Evolutionary conservation across 2,797 vertebrate genomes (phyloP).

Genomic region (Sciurus carolinensis): DNA sequence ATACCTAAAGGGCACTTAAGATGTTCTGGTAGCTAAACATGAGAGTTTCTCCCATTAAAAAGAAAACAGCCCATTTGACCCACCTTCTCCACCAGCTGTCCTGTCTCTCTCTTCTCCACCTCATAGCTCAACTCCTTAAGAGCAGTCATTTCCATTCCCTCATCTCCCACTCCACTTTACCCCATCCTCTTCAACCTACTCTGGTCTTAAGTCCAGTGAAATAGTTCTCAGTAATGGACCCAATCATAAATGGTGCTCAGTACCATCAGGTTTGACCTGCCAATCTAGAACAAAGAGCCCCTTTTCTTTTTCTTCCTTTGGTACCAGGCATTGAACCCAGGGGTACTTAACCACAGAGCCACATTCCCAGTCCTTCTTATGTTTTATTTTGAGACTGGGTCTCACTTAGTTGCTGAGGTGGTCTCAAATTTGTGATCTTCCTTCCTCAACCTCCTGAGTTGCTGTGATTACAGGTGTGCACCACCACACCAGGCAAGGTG

Average conservation of each 20-base stretch:
- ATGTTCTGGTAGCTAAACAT: background rate
- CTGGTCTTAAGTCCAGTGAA: accelerated
- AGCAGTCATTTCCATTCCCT: background rate
- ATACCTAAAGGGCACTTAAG: background rate
- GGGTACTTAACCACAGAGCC: no score
- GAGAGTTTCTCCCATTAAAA: background rate
- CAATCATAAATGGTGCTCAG: no score
- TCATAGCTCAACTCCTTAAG: background rate
- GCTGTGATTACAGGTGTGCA: no score
- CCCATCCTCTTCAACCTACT: background rate
- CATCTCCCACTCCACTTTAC: accelerated
- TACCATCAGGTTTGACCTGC: background rate
- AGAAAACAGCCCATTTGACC: background rate
- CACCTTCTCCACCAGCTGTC: background rate
- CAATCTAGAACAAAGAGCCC: background rate
- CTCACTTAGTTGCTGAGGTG: no score
- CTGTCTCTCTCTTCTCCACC: background rate
- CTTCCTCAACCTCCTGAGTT: no score
- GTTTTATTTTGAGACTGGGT: no score
- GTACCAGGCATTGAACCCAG: no score
- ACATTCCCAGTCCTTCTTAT: no score
- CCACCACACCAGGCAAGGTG: background rate
- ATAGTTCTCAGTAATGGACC: background rate
- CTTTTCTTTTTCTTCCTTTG: background rate
- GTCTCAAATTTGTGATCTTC: no score